Evolutionary conservation across 2,113 vertebrate genomes (phyloP).

Genomic region (Ictidomys tridecemlineatus): DNA sequence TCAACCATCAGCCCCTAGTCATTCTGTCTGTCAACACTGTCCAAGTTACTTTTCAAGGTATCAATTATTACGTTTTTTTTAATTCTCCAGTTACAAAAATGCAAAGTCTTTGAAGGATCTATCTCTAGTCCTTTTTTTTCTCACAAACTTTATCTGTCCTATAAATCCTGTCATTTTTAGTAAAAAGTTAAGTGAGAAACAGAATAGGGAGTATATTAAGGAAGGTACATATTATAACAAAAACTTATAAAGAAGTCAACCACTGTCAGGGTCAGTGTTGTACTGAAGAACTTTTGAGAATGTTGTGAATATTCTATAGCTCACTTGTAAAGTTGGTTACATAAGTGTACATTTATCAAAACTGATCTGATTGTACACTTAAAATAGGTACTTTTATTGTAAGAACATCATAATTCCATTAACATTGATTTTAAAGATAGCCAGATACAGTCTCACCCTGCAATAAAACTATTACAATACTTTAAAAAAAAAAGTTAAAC

Average conservation of each 20-base stretch:
- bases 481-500: background rate
- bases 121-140: too few relatives aligned
- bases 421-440: background rate
- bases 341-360: background rate
- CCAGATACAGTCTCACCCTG: background rate
- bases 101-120: too few relatives aligned
- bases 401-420: background rate
- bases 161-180: background rate
- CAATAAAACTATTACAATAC: background rate
- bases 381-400: background rate
- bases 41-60: constrained; percentile 24
- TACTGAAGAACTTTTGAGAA: background rate
- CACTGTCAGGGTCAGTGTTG: background rate
- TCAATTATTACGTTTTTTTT: too few relatives aligned
- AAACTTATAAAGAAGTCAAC: too few relatives aligned
- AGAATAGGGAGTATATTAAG: background rate
- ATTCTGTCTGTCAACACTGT: background rate
- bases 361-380: background rate
- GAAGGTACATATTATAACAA: too few relatives aligned
- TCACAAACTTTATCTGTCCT: too few relatives aligned
- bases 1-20: background rate
- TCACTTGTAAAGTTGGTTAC: too few relatives aligned
- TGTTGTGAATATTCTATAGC: background rate
- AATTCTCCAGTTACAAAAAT: too few relatives aligned
- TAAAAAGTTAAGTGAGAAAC: background rate